Evolutionary conservation across 2,888 invertebrate species (phyloP).

Genomic region (Parthenolecanium corni): DNA sequence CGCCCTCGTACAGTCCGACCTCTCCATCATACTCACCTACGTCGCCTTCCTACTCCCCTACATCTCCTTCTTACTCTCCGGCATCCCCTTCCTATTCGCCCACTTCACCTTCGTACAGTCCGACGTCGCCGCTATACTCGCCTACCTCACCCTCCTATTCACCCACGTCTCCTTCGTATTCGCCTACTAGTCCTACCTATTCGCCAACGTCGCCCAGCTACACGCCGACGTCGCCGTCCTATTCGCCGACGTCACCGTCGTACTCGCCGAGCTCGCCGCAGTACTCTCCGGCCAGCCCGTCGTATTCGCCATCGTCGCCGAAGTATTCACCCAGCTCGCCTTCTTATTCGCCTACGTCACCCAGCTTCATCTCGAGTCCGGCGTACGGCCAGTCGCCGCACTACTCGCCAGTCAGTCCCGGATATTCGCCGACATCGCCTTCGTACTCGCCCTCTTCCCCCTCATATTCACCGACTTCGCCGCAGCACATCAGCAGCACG

Average conservation of each 20-base stretch:
- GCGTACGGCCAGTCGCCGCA: slow-evolving; percentile 69
- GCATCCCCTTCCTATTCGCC: slow-evolving; percentile 60
- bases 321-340: slow-evolving; percentile 63
- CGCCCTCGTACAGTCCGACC: slow-evolving; percentile 57
- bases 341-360: slow-evolving; percentile 63
- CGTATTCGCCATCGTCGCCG: slow-evolving; percentile 55
- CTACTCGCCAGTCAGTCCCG: slow-evolving; percentile 57
- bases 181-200: slow-evolving; percentile 53
- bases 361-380: slow-evolving; percentile 63
- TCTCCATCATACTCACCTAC: slow-evolving; percentile 56
- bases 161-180: slow-evolving; percentile 54
- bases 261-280: slow-evolving; percentile 50
- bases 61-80: slow-evolving; percentile 48
- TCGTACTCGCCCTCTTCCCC: slow-evolving; percentile 47
- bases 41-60: slow-evolving; percentile 49
- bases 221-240: slow-evolving; percentile 61
- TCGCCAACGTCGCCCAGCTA: slow-evolving; percentile 72
- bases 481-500: slow-evolving; percentile 65
- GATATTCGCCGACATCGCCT: slow-evolving; percentile 40
- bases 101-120: slow-evolving; percentile 61
- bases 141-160: slow-evolving; percentile 67
- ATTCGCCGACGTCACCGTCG: slow-evolving; percentile 45
- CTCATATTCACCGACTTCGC: slow-evolving; percentile 57
- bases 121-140: slow-evolving; percentile 64
- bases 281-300: slow-evolving; percentile 68